Base-by-base conservation (phyloP, 2,113 vertebrate genomes). In the Pelusios castaneus region DNA sequence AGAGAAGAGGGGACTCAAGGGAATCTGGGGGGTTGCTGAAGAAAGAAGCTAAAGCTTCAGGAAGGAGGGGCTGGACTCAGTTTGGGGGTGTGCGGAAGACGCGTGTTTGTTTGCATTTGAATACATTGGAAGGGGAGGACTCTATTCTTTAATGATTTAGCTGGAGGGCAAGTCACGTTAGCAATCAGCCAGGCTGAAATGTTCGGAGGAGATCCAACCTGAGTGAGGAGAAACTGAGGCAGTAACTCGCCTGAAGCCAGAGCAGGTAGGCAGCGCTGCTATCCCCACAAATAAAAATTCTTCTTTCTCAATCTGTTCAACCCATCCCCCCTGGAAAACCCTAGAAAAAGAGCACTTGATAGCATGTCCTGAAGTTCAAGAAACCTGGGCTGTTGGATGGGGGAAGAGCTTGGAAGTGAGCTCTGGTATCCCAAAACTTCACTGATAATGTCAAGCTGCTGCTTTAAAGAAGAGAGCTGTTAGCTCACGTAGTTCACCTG, bases 271-370 rank as follows among this genome's bases (percentile, higher is more conserved):
- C 78, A 82, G 80, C 84, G 63, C 80, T 88, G 2, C 80, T 27
- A 78, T 29, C 27, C 31, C 91, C 41, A 88, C 56, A 92, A 95
- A 88, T 51, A 86, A 91, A 92, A 34, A 34, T 34, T 34, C 16
- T 63, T 63, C 60, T 80, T 84, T 87, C 80, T 78, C 1, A 2
- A 5, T 55, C 79, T 88, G 41, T 51, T 89, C 12, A 70, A 56
- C 78, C 60, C 9, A 8, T 47, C 9, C 45, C 14, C 1, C 87
- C 43, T 63, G 60, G 76, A 87, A 81, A 80, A 47, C 9, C 80
- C 88, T 49, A 84, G 85, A 76, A 80, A 87, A 43, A 22, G 6
- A 5, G 7, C 31, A 45, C 38, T 22, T 76, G 75, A 17, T 34
- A 55, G 38, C 29, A 10, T 88, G 45, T 89, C 5, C 45, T 91